Conservation (phyloP, 2,113 vertebrate species). For the Rhynchopsitta pachyrhyncha region DNA sequence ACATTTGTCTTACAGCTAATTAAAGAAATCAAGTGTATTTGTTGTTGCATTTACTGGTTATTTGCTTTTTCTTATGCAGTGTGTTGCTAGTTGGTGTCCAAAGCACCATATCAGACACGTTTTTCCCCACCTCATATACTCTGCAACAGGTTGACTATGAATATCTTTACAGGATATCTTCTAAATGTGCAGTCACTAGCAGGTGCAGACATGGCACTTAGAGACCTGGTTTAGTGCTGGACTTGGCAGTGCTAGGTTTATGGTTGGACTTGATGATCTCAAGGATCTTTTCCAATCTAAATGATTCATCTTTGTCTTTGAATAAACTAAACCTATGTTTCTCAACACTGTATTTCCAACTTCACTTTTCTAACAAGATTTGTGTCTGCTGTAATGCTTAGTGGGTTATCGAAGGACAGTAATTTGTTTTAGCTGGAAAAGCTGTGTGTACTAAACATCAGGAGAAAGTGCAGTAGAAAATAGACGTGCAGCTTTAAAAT, state of each 20-base stretch:
- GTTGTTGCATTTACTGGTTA: not conserved
- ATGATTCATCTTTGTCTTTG: not conserved
- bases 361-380: not conserved
- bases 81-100: not conserved
- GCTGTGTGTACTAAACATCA: not conserved
- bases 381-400: not conserved
- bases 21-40: not conserved
- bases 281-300: not conserved
- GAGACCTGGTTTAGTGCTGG: not conserved
- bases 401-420: not conserved
- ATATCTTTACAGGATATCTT: not conserved
- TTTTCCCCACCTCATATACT: not conserved
- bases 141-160: not conserved
- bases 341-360: not conserved
- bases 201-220: fast-evolving
- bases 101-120: not conserved
- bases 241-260: not conserved
- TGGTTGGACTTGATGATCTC: fast-evolving
- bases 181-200: not conserved
- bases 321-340: not conserved
- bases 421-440: not conserved
- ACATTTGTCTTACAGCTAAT: not conserved
- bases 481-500: not conserved
- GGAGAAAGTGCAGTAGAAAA: not conserved
- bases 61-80: not conserved